phyloP scores from a whole-genome alignment of 35 echinoderm and acorn worm genomes.

The Anneissia japonica region DNA sequence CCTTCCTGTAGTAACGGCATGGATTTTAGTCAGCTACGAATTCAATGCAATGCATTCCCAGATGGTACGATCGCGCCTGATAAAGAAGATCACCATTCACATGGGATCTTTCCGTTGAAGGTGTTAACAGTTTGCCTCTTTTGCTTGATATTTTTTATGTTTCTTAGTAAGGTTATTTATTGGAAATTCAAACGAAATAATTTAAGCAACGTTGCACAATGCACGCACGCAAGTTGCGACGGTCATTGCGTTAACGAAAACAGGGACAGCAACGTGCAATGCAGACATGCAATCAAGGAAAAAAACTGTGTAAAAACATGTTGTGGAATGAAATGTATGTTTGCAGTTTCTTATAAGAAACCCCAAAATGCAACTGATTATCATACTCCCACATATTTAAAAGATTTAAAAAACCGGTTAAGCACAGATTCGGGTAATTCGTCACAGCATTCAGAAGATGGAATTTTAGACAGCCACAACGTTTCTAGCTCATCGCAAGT shows the following conservation, averaged over 20 bases:
- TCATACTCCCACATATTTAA: too few species aligned
- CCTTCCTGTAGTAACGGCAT: background rate
- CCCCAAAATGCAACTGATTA: background rate
- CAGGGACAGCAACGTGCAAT: too few species aligned
- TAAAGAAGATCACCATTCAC: background rate
- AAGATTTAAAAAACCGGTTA: too few species aligned
- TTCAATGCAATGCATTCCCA: background rate
- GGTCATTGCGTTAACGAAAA: too few species aligned
- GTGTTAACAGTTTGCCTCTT: background rate
- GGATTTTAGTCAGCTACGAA: background rate
- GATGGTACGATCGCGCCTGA: background rate
- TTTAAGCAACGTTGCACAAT: background rate
- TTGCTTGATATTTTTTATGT: background rate
- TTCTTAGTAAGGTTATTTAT: background rate
- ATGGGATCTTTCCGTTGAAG: background rate
- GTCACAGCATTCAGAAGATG: too few species aligned
- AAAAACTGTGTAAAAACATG: background rate
- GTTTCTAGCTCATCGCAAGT: too few species aligned
- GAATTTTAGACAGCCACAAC: too few species aligned
- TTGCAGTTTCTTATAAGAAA: background rate
- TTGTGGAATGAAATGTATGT: too few species aligned
- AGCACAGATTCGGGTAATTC: too few species aligned
- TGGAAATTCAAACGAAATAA: background rate
- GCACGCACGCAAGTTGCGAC: background rate
- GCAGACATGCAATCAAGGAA: background rate